Evolutionary conservation across 1,140 invertebrate genomes (phyloP), one percentile per base, ranked within the genome.

Genomic region (Eupristina koningsbergeri): DNA sequence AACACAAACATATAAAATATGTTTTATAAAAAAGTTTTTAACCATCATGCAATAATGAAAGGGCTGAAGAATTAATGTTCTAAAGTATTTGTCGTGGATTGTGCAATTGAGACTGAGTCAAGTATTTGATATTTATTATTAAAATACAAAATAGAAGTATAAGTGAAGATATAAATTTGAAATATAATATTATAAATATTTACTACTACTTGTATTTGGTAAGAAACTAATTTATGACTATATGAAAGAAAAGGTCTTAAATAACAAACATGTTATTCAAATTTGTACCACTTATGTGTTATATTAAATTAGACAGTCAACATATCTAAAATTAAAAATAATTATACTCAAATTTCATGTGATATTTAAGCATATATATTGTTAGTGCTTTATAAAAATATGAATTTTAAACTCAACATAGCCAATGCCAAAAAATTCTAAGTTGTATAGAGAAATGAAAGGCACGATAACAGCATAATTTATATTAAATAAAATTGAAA

Each of bases 1-100:
- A 92, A 93, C 85, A 87, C 92, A 80, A 92, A 93, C 36, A 94
- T 94, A 86, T 91, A 90, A 87, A n/a, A n/a, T n/a, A n/a, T n/a
- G n/a, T n/a, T n/a, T n/a, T n/a, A n/a, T n/a, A n/a, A n/a, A n/a
- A n/a, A n/a, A n/a, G n/a, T n/a, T n/a, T n/a, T n/a, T n/a, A n/a
- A n/a, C n/a, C n/a, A n/a, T 31, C 19, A 76, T 74, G n/a, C 39
- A 67, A 31, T 36, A 61, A 47, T 77, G 13, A 31, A 47, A 84
- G 73, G 76, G 50, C 73, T 77, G 63, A 81, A 77, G 69, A n/a
- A 69, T 85, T 45, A 69, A 79, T 79, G 69, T 85, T 85, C 74
- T 85, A 77, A 84, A 81, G 36, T 78, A 81, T 67, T 85, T 78
- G 22, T 26, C 58, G 45, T 45, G 67, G 76, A 64, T 80, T 74